These are phyloP conservation scores for Antrozous pallidus DNA, from an alignment of 2,797 vertebrate species.

Conservation along the genomic window DNA sequence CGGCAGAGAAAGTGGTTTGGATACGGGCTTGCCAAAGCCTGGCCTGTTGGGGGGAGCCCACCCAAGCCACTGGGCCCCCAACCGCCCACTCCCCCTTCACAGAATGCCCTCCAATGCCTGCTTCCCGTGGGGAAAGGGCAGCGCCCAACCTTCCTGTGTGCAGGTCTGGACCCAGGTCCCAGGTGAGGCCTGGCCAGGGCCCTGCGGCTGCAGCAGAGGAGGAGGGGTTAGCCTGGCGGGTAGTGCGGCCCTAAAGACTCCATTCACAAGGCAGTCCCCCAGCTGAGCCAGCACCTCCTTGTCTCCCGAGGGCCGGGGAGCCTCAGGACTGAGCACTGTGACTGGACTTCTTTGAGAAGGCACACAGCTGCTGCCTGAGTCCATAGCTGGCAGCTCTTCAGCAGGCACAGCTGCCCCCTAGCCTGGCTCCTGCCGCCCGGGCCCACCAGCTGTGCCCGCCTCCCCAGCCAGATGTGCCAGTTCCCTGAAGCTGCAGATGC, in stretches of 20 bases:
- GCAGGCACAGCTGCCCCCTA: not conserved
- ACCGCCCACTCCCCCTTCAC: not conserved
- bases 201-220: not conserved
- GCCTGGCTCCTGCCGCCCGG: not conserved
- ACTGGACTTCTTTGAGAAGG: not conserved
- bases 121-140: not conserved
- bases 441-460: slow-evolving; percentile 26
- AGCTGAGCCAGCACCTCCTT: not conserved
- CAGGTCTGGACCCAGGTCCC: not conserved
- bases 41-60: not conserved
- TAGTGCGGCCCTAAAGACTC: not conserved
- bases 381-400: not conserved
- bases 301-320: not conserved
- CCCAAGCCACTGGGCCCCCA: not conserved
- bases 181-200: not conserved
- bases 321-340: not conserved
- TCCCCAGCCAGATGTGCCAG: slow-evolving; percentile 25
- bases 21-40: not conserved
- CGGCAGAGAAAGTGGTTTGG: not conserved
- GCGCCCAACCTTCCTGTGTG: not conserved
- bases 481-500: not conserved
- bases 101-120: not conserved
- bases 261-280: not conserved
- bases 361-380: not conserved
- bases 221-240: not conserved